Evolutionary conservation across 1,140 invertebrate genomes (phyloP), one percentile per base, ranked within the genome.

Genomic region (Armadillidium nasatum): DNA sequence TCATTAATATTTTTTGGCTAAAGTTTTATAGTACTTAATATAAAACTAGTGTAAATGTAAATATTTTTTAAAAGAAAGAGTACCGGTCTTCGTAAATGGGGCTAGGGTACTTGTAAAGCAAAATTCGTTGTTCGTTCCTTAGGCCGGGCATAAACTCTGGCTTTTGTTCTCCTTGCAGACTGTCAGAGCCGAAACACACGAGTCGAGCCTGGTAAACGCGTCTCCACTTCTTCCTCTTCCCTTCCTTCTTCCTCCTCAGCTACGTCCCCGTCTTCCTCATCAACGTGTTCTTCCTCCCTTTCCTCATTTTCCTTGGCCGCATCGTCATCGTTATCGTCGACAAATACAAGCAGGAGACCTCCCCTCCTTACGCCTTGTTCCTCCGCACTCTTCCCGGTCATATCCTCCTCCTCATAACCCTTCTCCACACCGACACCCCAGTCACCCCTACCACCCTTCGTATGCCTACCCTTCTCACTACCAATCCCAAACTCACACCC

Each of bases 91-190:
- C 50, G 4, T 60, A 4, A 19, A 60, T 15, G 50, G 46, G 50
- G 50, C 11, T 13, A 60, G 19, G 50, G 50, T 60, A 60, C 50
- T 60, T 60, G 50, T 19, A 19, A 60, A 60, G 50, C 50, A 60
- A 15, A 13, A 15, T 4, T 60, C 50, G 19, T 60, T 60, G 7
- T 60, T 19, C 50, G 50, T 60, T 60, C 50, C 50, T 13, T 15
- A 60, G 50, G 50, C 50, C 50, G 50, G 50, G 50, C 50, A 60
- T 60, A 60, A 60, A 60, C 50, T 60, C 50, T 60, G 73, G 74
- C 73, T 77, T 78, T 78, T 81, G 76, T 81, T 81, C 79, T 81
- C 77, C 77, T 81, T 81, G 75, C 79, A 81, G 79, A 81, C 77
- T 81, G 79, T 75, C 79, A 81, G 79, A 78, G 77, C 77, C 77